Evolutionary conservation across 2,888 invertebrate species (phyloP), one percentile per base, ranked within the genome.

Genomic region (Ophion ventricosus): DNA sequence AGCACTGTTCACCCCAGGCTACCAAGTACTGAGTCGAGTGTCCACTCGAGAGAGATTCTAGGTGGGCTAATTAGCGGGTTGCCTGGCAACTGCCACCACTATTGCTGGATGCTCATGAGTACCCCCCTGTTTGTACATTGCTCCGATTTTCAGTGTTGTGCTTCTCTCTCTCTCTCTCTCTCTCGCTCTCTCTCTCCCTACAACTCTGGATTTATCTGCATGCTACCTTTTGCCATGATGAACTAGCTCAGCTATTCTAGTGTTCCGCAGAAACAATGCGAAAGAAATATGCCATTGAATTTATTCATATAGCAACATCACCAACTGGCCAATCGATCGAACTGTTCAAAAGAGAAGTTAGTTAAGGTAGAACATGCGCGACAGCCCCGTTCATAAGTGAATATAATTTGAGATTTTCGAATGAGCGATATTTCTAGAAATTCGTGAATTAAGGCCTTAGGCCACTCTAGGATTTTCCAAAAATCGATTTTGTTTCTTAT

Each of bases 31-130:
- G 70, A 81, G 90, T 93, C 90, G 90, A 93, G 93, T 93, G 92
- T 91, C 93, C 92, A 92, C 93, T 93, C 91, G 87, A 93, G 91
- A 92, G 92, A 92, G 92, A 91, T 91, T 92, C 92, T 91, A 92
- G 92, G 91, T 92, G 92, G 92, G 92, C 93, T 93, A 93, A 93
- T 93, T 93, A 93, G 92, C 91, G 90, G 91, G 93, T 93, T 93
- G 93, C 93, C 90, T 90, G 90, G 93, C 91, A 92, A 93, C 93
- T 84, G 74, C 76, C 56, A 29, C 81, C 76, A 72, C 75, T 75
- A 63, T 57, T 61, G 70, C 77, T 70, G 84, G 57, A 70, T 76
- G 73, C 85, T 79, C 76, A 77, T 67, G 73, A 81, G 82, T 78
- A 72, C 81, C 66, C 67, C 73, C 66, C 67, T 69, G 80, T 77